A percentile compares a stretch with the other conserved stretches of the same genome.
These are phyloP conservation scores for Charina bottae DNA, from an alignment of 2,113 vertebrate species.

Conservation along the genomic window DNA sequence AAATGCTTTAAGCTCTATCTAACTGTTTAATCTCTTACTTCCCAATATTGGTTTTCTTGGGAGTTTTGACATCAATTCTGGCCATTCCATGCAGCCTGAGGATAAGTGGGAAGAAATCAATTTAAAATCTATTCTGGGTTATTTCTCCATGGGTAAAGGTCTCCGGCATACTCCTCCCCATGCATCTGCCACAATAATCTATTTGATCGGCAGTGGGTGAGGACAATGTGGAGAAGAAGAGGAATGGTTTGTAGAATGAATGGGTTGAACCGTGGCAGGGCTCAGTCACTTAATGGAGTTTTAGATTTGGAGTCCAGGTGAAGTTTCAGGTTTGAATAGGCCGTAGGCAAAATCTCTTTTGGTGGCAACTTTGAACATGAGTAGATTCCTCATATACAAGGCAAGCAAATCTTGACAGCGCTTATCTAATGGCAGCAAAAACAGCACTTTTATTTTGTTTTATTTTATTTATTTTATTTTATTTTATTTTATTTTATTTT, in stretches of 20 bases:
- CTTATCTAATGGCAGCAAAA: background rate
- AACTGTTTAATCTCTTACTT: background rate
- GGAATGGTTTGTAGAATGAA: background rate
- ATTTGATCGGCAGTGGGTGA: background rate
- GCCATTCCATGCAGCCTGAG: background rate
- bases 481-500: background rate
- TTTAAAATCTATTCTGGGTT: background rate
- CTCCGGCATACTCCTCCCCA: background rate
- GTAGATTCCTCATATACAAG: background rate
- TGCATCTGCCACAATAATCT: background rate
- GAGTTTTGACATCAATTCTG: background rate
- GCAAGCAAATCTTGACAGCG: background rate
- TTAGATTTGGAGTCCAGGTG: background rate
- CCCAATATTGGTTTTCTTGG: background rate
- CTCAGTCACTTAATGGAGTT: background rate
- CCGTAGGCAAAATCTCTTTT: background rate
- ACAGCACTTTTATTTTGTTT: background rate
- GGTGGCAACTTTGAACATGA: background rate
- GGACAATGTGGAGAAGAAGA: background rate
- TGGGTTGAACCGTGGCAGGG: background rate
- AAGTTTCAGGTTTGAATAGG: background rate
- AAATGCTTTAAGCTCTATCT: conserved; percentile 1
- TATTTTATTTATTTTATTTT: background rate
- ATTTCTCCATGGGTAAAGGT: too few species aligned
- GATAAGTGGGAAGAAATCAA: background rate